phyloP scores from a whole-genome alignment of 2,888 invertebrate genomes.

The Chalcis sispes region DNA sequence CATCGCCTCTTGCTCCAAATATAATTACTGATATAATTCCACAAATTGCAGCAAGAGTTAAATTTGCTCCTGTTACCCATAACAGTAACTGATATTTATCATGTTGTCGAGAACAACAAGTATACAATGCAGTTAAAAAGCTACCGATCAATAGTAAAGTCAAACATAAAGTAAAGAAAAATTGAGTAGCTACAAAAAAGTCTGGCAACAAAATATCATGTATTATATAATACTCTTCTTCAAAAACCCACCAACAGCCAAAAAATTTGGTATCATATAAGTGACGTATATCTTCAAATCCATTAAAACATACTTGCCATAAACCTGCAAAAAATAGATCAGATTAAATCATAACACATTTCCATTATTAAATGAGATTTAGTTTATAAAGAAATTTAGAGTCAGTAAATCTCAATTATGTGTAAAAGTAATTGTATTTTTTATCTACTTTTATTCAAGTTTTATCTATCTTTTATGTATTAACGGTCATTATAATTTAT shows the following conservation, averaged over 20 bases:
- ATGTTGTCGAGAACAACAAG: constrained; percentile 86
- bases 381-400: too few relatives aligned
- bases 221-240: constrained; percentile 97
- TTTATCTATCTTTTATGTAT: too few relatives aligned
- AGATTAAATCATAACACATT: too few relatives aligned
- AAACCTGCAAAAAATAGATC: constrained; percentile 82
- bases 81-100: constrained; percentile 86
- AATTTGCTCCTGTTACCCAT: constrained; percentile 84
- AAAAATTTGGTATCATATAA: constrained; percentile 89
- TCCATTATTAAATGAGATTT: too few relatives aligned
- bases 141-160: constrained; percentile 87
- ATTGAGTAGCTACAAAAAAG: constrained; percentile 95
- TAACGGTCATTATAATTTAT: too few relatives aligned
- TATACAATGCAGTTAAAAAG: constrained; percentile 85
- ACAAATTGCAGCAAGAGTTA: constrained; percentile 85
- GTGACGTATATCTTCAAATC: constrained; percentile 90
- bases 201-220: constrained; percentile 92
- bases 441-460: too few relatives aligned
- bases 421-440: too few relatives aligned
- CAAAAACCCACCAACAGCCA: constrained; percentile 98
- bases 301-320: constrained; percentile 95
- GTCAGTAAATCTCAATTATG: too few relatives aligned
- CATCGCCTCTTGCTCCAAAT: constrained; percentile 94
- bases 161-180: constrained; percentile 93
- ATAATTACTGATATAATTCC: constrained; percentile 90